A percentile compares a stretch with the other conserved stretches of the same genome.
phyloP scores from a whole-genome alignment of 2,888 invertebrate species.

The Anthoptus insignis region DNA sequence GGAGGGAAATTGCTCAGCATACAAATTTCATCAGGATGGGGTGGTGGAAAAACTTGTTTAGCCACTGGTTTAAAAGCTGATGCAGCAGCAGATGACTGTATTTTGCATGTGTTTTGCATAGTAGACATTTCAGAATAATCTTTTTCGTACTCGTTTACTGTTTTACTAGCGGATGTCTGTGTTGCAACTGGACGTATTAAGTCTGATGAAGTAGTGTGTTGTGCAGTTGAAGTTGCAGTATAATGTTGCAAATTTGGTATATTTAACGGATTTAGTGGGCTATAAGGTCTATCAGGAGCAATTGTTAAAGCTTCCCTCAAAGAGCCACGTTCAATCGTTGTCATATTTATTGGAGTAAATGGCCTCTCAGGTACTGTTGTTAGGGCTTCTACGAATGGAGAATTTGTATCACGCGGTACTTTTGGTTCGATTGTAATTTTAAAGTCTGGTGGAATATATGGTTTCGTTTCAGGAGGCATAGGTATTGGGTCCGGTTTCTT shows the following conservation, averaged over 20 bases:
- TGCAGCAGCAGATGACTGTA: constrained; percentile 72
- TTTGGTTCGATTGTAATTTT: constrained; percentile 87
- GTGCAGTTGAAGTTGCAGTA: constrained; percentile 59
- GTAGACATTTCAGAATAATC: constrained; percentile 66
- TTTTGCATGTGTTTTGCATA: constrained; percentile 72
- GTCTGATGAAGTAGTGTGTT: constrained; percentile 61
- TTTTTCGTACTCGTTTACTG: constrained; percentile 50
- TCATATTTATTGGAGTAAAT: constrained; percentile 86
- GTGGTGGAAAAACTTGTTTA: constrained; percentile 75
- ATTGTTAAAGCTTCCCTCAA: constrained; percentile 88
- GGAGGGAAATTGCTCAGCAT: constrained; percentile 70
- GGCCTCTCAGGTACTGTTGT: constrained; percentile 89
- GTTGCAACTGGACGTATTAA: constrained; percentile 71
- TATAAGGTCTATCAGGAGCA: constrained; percentile 88
- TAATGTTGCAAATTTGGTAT: constrained; percentile 66
- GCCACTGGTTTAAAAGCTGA: constrained; percentile 83
- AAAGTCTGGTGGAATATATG: constrained; percentile 89
- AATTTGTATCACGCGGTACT: constrained; percentile 73
- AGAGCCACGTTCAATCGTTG: constrained; percentile 79
- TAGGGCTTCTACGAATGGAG: constrained; percentile 89
- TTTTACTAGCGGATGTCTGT: constrained; percentile 51
- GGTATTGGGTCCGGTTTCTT: constrained; percentile 84
- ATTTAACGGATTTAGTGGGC: constrained; percentile 80
- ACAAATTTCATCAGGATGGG: constrained; percentile 71
- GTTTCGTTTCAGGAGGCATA: constrained; percentile 88